Base-by-base conservation (phyloP, 2,888 invertebrate genomes). In the Tuta absoluta region DNA sequence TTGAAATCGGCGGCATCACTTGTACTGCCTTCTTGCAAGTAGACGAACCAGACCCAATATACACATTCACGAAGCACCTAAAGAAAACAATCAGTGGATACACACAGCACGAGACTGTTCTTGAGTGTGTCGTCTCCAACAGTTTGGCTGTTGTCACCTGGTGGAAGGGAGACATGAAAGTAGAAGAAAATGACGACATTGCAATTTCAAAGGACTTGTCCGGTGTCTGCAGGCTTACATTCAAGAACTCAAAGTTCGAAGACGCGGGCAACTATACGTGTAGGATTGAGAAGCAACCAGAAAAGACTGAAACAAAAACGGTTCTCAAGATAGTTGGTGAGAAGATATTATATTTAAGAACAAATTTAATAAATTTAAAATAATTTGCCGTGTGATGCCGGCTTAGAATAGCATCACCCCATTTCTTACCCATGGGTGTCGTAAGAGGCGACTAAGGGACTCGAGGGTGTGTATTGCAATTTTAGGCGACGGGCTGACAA, bases 21-120 rank as follows among this genome's bases (percentile, higher is more conserved):
- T 96, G 96, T 73, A 96, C 97, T 21, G 98, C 96, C 57, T 97
- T 97, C 92, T 94, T 99, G 64, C 97, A 96, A 88, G 99, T 99
- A 23, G 98, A 99, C 80, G 99, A 98, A 88, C 97, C 99, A 66
- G 98, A 98, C 88, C 98, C 98, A 41, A 94, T 95, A 14, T 99
- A 98, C 84, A 95, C 95, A 67, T 99, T 99, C 92, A 95, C 96
- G 7, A 98, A 98, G 86, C 95, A 95, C 51, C 91, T 99, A 62
- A 96, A 97, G 73, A 98, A 98, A 87, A 96, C 95, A 74, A 94
- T 95, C 56, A 97, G 97, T 75, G 98, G 99, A 21, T 98, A 96
- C 82, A 95, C 97, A 0, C 95, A 95, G 75, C 98, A 99, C 84
- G 98, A 98, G 83, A 94, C 95, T 0, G 93, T 95, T 65, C 92